These are phyloP conservation scores for Bovichtus diacanthus DNA, from an alignment of 2,797 vertebrate species.

Conservation along the genomic window DNA sequence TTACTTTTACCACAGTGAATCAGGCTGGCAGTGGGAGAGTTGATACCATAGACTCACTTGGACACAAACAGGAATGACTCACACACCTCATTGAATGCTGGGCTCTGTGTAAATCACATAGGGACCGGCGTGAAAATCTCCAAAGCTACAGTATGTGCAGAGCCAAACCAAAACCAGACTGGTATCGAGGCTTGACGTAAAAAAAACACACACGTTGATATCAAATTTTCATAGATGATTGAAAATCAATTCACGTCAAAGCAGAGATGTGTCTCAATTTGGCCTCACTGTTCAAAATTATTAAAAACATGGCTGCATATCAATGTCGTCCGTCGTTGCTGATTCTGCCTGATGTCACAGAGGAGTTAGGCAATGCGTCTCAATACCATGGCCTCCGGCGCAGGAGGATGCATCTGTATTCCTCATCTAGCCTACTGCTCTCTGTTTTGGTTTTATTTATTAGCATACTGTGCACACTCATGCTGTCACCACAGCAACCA, in stretches of 20 bases:
- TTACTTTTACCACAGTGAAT: constrained; percentile 57
- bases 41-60: constrained; percentile 54
- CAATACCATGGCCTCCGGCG: constrained; percentile 2
- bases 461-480: neutral
- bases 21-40: constrained; percentile 41
- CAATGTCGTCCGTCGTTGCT: neutral
- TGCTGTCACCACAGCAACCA: constrained; percentile 32
- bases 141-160: constrained; percentile 22
- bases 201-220: neutral
- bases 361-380: neutral
- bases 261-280: constrained; percentile 3
- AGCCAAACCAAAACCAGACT: constrained; percentile 16
- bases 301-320: constrained; percentile 15
- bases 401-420: constrained; percentile 33
- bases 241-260: constrained; percentile 6
- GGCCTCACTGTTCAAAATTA: constrained; percentile 1
- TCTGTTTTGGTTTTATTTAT: constrained; percentile 24
- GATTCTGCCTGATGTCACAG: constrained; percentile 15
- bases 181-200: neutral
- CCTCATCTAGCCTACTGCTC: constrained; percentile 23
- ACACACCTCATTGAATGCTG: constrained; percentile 14
- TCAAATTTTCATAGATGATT: neutral
- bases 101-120: constrained; percentile 44
- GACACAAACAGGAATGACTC: constrained; percentile 52
- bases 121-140: constrained; percentile 31